Evolutionary conservation across 1,140 invertebrate species (phyloP), one percentile per base, ranked within the genome.

Genomic region (Euwallacea similis): DNA sequence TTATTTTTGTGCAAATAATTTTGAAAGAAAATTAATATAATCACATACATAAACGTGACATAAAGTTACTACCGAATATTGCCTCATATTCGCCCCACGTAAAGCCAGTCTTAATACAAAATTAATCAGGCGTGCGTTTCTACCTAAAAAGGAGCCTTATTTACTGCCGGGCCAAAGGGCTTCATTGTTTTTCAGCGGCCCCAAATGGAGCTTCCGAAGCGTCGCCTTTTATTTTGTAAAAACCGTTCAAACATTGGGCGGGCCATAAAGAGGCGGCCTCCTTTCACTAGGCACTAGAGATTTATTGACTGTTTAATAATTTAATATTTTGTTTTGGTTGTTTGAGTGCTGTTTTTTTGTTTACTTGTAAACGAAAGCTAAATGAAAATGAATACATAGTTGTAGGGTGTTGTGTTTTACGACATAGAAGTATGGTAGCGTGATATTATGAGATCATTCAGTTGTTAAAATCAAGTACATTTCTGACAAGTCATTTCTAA

Each of bases 311-410:
- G 56, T 53, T 68, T 68, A 68, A 68, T 68, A 68, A 33, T 68
- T 68, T 68, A 68, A 67, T 67, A 67, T 67, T 67, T 67, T 67
- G 65, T 67, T 64, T 67, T 56, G 65, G 44, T 66, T 66, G 42
- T 56, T 13, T 41, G 33, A 59, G 65, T 67, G 54, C 41, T 13
- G 7, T 13, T 33, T 66, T 42, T 47, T 63, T 63, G 15, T 46
- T 58, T 58, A 42, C 2, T 13, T 41, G 13, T 47, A 6, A 15
- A 65, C 50, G 54, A 65, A 63, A 46, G 60, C 60, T 44, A 44
- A 42, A 46, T 46, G 47, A 11, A 46, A 4, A 33, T 33, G 21
- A 33, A 33, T 33, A 33, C 21, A 33, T 4, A 33, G n/a, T 33
- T 33, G 21, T 33, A 33, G 21, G 21, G 4, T 2, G 21, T 33